Evolutionary conservation across 2,113 vertebrate species (phyloP).

Genomic region (Chaetodon auriga): DNA sequence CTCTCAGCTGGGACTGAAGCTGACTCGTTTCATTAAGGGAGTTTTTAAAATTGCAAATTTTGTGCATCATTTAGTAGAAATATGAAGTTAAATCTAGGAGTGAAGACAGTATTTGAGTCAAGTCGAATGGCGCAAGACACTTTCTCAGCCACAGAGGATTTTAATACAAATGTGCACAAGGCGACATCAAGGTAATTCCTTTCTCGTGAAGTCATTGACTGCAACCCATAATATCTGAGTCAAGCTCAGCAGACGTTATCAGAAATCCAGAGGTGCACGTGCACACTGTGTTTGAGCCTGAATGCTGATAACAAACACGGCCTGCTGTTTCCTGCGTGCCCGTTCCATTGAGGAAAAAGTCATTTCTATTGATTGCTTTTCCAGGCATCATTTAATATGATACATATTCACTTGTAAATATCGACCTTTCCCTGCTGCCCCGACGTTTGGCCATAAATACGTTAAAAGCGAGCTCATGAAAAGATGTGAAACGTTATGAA

Average conservation of each 20-base stretch:
- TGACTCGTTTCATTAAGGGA: not conserved
- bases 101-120: not conserved
- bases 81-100: not conserved
- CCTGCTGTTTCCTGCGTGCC: conserved; percentile 42
- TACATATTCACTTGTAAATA: conserved; percentile 76
- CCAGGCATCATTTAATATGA: conserved; percentile 78
- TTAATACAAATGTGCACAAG: not conserved
- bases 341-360: conserved; percentile 62
- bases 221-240: not conserved
- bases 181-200: not conserved
- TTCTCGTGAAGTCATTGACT: not conserved
- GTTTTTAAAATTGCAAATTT: not conserved
- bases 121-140: not conserved
- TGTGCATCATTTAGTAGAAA: not conserved
- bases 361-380: conserved; percentile 77
- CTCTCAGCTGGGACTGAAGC: not conserved
- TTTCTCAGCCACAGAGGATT: not conserved
- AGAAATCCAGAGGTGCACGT: not conserved
- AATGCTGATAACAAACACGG: conserved; percentile 2
- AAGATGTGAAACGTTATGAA: conserved; percentile 47
- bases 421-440: conserved; percentile 63
- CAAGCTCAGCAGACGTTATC: not conserved
- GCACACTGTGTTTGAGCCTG: not conserved
- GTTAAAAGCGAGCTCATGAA: conserved; percentile 51
- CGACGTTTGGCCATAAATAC: conserved; percentile 65